These are phyloP conservation scores for Tiliacea aurago DNA, from an alignment of 2,888 invertebrate species.

Conservation along the genomic window DNA sequence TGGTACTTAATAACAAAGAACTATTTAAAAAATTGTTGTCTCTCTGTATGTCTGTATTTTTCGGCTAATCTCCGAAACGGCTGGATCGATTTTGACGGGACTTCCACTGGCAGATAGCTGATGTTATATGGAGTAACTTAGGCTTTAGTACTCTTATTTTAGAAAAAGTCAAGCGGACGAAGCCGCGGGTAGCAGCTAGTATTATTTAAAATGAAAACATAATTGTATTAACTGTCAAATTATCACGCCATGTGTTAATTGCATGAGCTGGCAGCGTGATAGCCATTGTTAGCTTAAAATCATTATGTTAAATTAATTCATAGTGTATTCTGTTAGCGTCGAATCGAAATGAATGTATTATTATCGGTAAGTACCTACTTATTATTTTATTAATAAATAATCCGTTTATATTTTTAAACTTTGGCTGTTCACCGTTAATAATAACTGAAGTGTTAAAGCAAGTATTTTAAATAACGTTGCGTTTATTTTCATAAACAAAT, in stretches of 20 bases:
- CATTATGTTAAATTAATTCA: background rate
- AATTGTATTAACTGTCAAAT: background rate
- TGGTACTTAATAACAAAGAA: no score
- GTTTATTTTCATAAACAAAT: background rate
- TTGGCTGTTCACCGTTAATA: background rate
- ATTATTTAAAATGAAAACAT: background rate
- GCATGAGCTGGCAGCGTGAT: background rate
- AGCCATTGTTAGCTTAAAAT: slow-evolving; percentile 3
- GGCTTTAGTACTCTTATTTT: no score
- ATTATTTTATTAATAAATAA: background rate
- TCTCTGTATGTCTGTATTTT: no score
- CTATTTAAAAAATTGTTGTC: no score
- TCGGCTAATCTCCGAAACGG: no score
- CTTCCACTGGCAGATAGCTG: no score
- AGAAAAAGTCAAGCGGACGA: no score
- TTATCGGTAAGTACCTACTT: no score
- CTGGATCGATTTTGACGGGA: no score
- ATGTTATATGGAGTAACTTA: no score
- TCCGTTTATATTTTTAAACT: background rate
- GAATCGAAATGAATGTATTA: background rate
- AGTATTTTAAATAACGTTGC: background rate
- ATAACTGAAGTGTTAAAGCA: background rate
- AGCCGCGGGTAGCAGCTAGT: no score
- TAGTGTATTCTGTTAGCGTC: background rate
- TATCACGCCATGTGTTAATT: background rate